These are phyloP conservation scores for Drosophila neocordata DNA, from an alignment of 1,140 invertebrate species.

Conservation along the genomic window DNA sequence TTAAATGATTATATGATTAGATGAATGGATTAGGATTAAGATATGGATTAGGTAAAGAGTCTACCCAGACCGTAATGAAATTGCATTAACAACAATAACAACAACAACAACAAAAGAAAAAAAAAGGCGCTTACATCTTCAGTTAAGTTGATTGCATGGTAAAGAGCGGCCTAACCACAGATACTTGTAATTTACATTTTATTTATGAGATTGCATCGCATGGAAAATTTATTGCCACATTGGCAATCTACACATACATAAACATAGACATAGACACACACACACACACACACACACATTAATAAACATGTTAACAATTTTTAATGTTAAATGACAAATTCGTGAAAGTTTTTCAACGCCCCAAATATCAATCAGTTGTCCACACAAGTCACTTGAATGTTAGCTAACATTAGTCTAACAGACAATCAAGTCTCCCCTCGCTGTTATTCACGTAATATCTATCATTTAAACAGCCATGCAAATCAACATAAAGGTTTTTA, in stretches of 20 bases:
- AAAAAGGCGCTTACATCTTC: neutral
- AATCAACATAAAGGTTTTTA: constrained; percentile 34
- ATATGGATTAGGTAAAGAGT: constrained; percentile 14
- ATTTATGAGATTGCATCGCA: constrained; percentile 29
- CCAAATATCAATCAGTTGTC: constrained; percentile 31
- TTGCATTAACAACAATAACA: constrained; percentile 25
- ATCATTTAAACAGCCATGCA: constrained; percentile 10
- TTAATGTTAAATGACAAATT: constrained; percentile 42
- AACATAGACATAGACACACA: too few relatives aligned
- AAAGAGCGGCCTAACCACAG: constrained; percentile 18
- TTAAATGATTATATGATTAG: constrained; percentile 31
- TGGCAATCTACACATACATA: neutral
- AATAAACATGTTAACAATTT: constrained; percentile 1
- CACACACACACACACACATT: too few relatives aligned
- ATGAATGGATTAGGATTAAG: constrained; percentile 42
- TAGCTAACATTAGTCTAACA: constrained; percentile 29
- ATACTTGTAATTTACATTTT: constrained; percentile 39
- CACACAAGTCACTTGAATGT: constrained; percentile 15
- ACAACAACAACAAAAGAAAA: neutral
- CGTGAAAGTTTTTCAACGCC: constrained; percentile 50
- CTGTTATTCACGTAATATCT: constrained; percentile 11
- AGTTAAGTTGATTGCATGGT: constrained; percentile 6
- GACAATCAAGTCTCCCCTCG: constrained; percentile 9
- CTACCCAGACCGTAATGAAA: neutral
- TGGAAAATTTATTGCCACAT: constrained; percentile 29